Evolutionary conservation across 2,888 invertebrate species (phyloP).

Genomic region (Hartigia nigra): DNA sequence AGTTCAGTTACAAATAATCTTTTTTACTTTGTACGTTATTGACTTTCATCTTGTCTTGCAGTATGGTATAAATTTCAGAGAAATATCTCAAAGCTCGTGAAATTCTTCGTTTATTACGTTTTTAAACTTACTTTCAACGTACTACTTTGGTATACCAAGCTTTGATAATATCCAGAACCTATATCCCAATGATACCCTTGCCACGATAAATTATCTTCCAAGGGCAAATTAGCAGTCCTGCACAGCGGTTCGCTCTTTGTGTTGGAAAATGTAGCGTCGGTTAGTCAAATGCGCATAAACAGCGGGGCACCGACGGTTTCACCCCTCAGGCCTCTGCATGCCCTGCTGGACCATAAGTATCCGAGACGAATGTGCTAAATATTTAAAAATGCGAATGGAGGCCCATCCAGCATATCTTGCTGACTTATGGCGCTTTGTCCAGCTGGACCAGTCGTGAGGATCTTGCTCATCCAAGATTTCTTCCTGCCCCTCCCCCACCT

Average conservation of each 20-base stretch:
- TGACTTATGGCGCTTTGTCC: constrained; percentile 39
- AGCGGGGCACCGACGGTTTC: constrained; percentile 28
- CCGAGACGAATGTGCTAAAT: constrained; percentile 33
- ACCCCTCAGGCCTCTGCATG: constrained; percentile 19
- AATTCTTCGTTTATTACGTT: background rate
- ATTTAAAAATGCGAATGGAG: constrained; percentile 29
- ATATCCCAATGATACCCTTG: background rate
- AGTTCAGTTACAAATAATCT: background rate
- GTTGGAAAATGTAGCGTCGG: constrained; percentile 41
- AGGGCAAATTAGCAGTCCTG: constrained; percentile 44
- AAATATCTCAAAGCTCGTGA: background rate
- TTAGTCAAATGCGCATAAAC: constrained; percentile 44
- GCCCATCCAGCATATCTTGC: constrained; percentile 17
- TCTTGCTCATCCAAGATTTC: background rate
- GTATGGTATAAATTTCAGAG: background rate
- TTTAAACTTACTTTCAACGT: background rate
- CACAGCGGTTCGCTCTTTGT: constrained; percentile 38
- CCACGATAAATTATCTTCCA: constrained; percentile 23
- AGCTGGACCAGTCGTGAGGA: constrained; percentile 14
- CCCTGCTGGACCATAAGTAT: constrained; percentile 37
- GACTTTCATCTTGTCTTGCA: background rate
- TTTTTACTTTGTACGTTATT: background rate
- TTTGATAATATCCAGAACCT: background rate
- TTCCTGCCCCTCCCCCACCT: too few species aligned
- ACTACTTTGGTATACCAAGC: background rate